Evolutionary conservation across 2,797 vertebrate genomes (phyloP), one percentile per base, ranked within the genome.

Genomic region (Danionella dracula): DNA sequence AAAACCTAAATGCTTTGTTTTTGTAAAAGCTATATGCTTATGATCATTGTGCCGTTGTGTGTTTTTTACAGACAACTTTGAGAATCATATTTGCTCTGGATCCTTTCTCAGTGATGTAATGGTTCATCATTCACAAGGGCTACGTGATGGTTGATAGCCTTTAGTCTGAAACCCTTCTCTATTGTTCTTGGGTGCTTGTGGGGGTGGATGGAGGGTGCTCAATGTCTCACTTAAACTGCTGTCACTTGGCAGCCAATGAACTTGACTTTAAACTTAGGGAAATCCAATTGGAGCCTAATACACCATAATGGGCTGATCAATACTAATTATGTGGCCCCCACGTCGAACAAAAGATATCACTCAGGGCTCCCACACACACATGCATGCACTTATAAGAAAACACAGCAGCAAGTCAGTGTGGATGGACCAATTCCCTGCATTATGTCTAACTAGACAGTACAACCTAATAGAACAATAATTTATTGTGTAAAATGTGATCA

Each of bases 181-280:
- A 59, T 59, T 65, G 29, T 61, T 59, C 61, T 46, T 34, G 34
- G 5, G 45, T 17, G 3, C 45, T 45, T n/a, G 51, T 77, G 49
- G 73, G 23, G 23, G 23, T 27, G 23, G 23, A 27, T 27, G 23
- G 23, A 27, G 23, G 70, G 57, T 73, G 65, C 67, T 70, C 67
- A 73, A 82, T 49, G 20, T 79, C 70, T 81, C 67, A 76, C 66
- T 82, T 80, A 77, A 77, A 68, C 49, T 64, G 68, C 69, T 75
- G 72, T 78, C 78, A 84, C 71, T 81, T 81, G 71, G 59, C 67
- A 83, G 68, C 66, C 80, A 82, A 76, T 83, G 70, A 81, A 83
- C 79, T 84, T 84, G 78, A 80, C 77, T 82, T 76, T 78, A 85
- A 85, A 87, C 70, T 82, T 83, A 76, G 75, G 76, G 71, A 82